A percentile compares a stretch with the other conserved stretches of the same genome.
Evolutionary conservation across 1,140 invertebrate genomes (phyloP).

Genomic region (Hypsibius dujardini): DNA sequence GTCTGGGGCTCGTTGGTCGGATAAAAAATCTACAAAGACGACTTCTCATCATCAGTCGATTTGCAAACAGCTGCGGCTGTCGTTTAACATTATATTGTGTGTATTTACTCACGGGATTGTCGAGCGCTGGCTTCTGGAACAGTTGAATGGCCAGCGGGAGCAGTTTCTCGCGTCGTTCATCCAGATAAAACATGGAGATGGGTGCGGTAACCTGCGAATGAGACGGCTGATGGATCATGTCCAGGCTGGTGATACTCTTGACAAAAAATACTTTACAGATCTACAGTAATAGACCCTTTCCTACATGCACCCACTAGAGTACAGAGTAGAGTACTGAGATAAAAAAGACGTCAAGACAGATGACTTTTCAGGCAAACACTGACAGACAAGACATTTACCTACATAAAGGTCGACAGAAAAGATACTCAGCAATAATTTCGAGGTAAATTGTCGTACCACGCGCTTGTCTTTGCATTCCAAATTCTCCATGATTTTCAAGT

Average conservation of each 20-base stretch:
- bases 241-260: no score
- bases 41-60: no score
- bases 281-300: neutral
- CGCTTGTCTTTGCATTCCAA: conserved; percentile 27
- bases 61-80: neutral
- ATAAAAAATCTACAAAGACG: neutral
- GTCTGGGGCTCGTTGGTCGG: conserved; percentile 25
- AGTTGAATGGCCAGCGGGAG: conserved; percentile 38
- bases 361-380: no score
- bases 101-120: conserved; percentile 35
- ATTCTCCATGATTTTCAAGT: conserved; percentile 33
- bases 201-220: conserved; percentile 36
- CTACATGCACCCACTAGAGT: no score
- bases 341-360: no score
- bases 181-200: conserved; percentile 35
- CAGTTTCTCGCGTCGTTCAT: conserved; percentile 30
- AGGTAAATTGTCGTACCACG: conserved; percentile 25
- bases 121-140: conserved; percentile 32
- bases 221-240: no score
- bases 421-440: neutral
- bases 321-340: no score
- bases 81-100: neutral
- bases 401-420: no score
- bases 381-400: no score
- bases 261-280: conserved; percentile 21